Evolutionary conservation across 2,797 vertebrate species (phyloP).

Genomic region (Sphaeramia orbicularis): DNA sequence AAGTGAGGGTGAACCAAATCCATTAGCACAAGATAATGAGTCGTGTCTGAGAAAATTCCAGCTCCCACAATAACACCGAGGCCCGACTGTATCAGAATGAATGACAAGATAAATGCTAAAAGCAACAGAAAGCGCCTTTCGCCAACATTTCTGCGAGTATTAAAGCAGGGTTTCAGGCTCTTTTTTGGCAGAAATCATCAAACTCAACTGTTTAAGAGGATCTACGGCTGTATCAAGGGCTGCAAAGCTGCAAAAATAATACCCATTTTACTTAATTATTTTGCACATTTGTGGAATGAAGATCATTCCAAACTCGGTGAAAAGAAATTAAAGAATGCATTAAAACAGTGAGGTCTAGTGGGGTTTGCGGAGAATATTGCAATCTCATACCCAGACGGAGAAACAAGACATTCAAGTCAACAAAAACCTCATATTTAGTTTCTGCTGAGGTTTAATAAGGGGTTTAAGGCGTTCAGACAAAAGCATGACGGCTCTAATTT

Average conservation of each 20-base stretch:
- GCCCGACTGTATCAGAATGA: background rate
- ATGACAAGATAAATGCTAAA: slow-evolving; percentile 13
- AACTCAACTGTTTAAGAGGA: slow-evolving; percentile 10
- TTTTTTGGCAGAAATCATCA: background rate
- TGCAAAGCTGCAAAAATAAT: slow-evolving; percentile 24
- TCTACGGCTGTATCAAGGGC: background rate
- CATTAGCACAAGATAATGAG: slow-evolving; percentile 1
- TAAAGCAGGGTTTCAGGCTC: background rate
- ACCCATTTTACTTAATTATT: slow-evolving; percentile 9
- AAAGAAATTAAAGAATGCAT: slow-evolving; percentile 21
- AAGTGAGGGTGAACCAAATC: slow-evolving; percentile 11
- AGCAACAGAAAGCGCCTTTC: background rate
- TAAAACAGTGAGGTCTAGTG: slow-evolving; percentile 6
- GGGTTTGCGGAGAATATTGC: slow-evolving; percentile 13
- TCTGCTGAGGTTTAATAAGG: slow-evolving; percentile 73
- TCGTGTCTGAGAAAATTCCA: slow-evolving; percentile 7
- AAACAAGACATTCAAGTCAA: slow-evolving; percentile 29
- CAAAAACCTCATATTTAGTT: slow-evolving; percentile 60
- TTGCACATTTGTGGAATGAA: slow-evolving; percentile 1
- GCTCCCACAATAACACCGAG: slow-evolving; percentile 15
- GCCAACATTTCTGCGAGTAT: background rate
- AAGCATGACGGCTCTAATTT: slow-evolving; percentile 64
- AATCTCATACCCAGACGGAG: background rate
- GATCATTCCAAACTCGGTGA: slow-evolving; percentile 14
- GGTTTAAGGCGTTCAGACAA: slow-evolving; percentile 57